Conservation (phyloP, 2,797 vertebrate genomes). For the Pseudomugil tenellus region DNA sequence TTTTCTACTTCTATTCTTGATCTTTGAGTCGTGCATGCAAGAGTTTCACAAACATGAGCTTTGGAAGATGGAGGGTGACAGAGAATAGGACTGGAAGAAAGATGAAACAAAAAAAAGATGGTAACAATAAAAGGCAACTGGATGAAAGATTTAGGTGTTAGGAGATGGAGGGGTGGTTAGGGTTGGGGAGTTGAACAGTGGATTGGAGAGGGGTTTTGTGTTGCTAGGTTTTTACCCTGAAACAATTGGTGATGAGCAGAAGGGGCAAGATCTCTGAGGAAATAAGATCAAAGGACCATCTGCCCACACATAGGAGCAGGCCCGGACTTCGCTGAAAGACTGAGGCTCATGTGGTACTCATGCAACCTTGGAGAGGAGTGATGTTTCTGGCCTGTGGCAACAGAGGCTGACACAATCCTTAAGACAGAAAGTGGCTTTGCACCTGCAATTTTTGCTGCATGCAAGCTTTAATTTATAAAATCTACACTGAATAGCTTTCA, state of each 20-base stretch:
- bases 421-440: slow-evolving; percentile 53
- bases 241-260: slow-evolving; percentile 74
- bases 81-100: slow-evolving; percentile 21
- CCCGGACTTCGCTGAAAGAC: slow-evolving; percentile 50
- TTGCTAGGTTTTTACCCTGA: slow-evolving; percentile 57
- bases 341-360: slow-evolving; percentile 43
- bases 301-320: slow-evolving; percentile 66
- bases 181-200: slow-evolving; percentile 16
- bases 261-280: slow-evolving; percentile 78
- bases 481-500: slow-evolving; percentile 49
- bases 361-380: slow-evolving; percentile 45
- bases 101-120: slow-evolving; percentile 33
- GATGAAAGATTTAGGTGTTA: slow-evolving; percentile 32
- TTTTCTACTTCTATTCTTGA: background rate
- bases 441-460: slow-evolving; percentile 58
- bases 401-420: slow-evolving; percentile 52
- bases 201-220: slow-evolving; percentile 42
- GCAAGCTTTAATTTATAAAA: slow-evolving; percentile 42
- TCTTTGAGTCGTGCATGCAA: slow-evolving; percentile 17
- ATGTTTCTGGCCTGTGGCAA: slow-evolving; percentile 63
- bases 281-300: slow-evolving; percentile 83
- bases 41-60: slow-evolving; percentile 3
- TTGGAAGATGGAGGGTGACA: slow-evolving; percentile 13
- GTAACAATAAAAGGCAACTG: slow-evolving; percentile 35
- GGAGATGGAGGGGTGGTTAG: slow-evolving; percentile 15